Evolutionary conservation across 2,888 invertebrate species (phyloP).

Genomic region (Lordiphosa andalusiaca): DNA sequence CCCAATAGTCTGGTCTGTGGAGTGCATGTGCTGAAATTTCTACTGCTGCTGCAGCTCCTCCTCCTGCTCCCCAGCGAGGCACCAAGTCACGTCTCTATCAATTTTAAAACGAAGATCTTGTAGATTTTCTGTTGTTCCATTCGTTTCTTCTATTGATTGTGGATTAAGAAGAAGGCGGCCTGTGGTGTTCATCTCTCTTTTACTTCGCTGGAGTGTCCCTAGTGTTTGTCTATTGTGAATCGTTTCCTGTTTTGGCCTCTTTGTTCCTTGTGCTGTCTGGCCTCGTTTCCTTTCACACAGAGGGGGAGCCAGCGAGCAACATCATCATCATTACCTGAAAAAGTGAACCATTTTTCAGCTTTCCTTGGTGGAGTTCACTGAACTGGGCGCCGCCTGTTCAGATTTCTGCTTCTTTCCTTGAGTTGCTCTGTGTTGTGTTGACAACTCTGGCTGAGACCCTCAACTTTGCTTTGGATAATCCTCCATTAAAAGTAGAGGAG

Average conservation of each 20-base stretch:
- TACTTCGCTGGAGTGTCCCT: slow-evolving; percentile 21
- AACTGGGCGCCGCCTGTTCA: slow-evolving; percentile 65
- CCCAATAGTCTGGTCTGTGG: slow-evolving; percentile 19
- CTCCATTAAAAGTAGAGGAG: slow-evolving; percentile 50
- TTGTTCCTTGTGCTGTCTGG: slow-evolving; percentile 45
- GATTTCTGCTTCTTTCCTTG: slow-evolving; percentile 40
- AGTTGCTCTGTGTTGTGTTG: slow-evolving; percentile 17
- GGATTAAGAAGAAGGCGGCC: slow-evolving; percentile 48
- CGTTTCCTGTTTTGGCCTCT: slow-evolving; percentile 60
- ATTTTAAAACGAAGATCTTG: slow-evolving; percentile 26
- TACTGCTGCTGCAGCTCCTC: slow-evolving; percentile 5
- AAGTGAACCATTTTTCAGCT: slow-evolving; percentile 49
- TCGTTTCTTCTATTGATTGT: slow-evolving; percentile 57
- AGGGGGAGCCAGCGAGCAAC: slow-evolving; percentile 32
- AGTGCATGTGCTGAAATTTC: slow-evolving; percentile 53
- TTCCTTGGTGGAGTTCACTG: slow-evolving; percentile 57
- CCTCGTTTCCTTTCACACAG: slow-evolving; percentile 65
- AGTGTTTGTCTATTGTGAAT: slow-evolving; percentile 63
- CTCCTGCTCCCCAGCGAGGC: background rate
- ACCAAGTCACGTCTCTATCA: slow-evolving; percentile 45
- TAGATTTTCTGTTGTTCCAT: slow-evolving; percentile 12
- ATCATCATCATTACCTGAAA: slow-evolving; percentile 61
- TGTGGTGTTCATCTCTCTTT: slow-evolving; percentile 17
- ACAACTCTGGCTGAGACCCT: slow-evolving; percentile 24
- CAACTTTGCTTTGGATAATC: slow-evolving; percentile 56